phyloP scores from a whole-genome alignment of 2,113 vertebrate genomes.

The Tragelaphus scriptus region DNA sequence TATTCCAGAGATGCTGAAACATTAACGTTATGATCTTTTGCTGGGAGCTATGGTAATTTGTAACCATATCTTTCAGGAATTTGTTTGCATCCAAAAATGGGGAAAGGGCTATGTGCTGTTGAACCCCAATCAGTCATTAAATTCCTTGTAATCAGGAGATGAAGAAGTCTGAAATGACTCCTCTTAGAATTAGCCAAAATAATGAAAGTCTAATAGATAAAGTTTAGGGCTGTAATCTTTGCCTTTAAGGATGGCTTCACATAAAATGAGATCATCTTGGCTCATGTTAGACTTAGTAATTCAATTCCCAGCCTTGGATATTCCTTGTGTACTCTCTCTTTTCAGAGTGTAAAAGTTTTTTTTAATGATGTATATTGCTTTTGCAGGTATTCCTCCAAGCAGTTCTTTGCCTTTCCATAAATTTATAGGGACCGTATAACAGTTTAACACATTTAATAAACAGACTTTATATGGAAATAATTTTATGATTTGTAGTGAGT shows the following conservation, averaged over 20 bases:
- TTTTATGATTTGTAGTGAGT: conserved; percentile 76
- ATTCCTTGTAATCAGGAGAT: conserved; percentile 50
- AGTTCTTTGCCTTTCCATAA: conserved; percentile 77
- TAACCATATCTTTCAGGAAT: conserved; percentile 45
- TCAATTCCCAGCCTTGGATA: conserved; percentile 56
- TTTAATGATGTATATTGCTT: conserved; percentile 71
- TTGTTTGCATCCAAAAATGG: conserved; percentile 44
- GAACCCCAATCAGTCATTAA: conserved; percentile 57
- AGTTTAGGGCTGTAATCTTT: conserved; percentile 68
- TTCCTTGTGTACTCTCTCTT: conserved; percentile 61
- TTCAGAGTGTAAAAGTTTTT: conserved; percentile 52
- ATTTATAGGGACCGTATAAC: conserved; percentile 75
- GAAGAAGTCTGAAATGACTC: conserved; percentile 59
- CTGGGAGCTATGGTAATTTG: conserved; percentile 29
- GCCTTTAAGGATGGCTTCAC: conserved; percentile 61
- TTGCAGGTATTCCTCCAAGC: conserved; percentile 72
- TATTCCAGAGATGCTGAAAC: conserved; percentile 22
- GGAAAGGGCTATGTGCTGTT: not conserved
- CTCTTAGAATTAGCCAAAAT: conserved; percentile 72
- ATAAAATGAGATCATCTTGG: conserved; percentile 75
- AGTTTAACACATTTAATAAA: conserved; percentile 79
- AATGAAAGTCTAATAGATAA: conserved; percentile 76
- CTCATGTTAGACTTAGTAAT: conserved; percentile 55
- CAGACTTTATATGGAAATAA: conserved; percentile 82
- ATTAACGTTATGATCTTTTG: conserved; percentile 18